Conservation (phyloP, 1,140 invertebrate species). For the Drosophila melanica region DNA sequence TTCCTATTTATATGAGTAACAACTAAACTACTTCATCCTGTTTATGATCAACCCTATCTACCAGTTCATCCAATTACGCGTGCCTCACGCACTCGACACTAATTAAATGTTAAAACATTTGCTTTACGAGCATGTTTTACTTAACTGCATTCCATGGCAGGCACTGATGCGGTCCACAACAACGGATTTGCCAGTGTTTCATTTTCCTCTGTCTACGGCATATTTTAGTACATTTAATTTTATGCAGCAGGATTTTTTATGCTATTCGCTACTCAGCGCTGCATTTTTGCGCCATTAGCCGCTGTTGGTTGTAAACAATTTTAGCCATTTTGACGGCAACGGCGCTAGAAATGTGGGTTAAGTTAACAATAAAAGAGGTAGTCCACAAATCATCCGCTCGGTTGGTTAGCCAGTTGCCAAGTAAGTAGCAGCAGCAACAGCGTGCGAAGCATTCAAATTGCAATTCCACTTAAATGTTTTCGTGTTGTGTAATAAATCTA, state of each 20-base stretch:
- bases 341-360: slow-evolving; percentile 41
- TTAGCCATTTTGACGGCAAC: slow-evolving; percentile 38
- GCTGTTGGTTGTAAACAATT: slow-evolving; percentile 45
- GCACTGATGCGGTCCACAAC: slow-evolving; percentile 34
- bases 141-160: slow-evolving; percentile 53
- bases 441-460: slow-evolving; percentile 45
- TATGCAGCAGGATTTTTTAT: slow-evolving; percentile 54
- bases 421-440: slow-evolving; percentile 1
- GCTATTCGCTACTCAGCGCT: neutral
- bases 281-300: slow-evolving; percentile 44
- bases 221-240: slow-evolving; percentile 47
- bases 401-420: slow-evolving; percentile 14
- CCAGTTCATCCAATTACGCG: slow-evolving; percentile 28
- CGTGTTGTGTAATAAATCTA: slow-evolving; percentile 48
- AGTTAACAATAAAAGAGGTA: slow-evolving; percentile 19
- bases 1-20: neutral
- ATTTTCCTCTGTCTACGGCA: slow-evolving; percentile 14
- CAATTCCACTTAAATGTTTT: slow-evolving; percentile 32
- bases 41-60: slow-evolving; percentile 16
- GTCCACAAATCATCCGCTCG: slow-evolving; percentile 46
- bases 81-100: slow-evolving; percentile 39
- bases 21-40: slow-evolving; percentile 21
- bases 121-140: slow-evolving; percentile 34
- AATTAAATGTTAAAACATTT: slow-evolving; percentile 35
- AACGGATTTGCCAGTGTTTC: slow-evolving; percentile 22